Evolutionary conservation across 2,888 invertebrate genomes (phyloP).

Genomic region (Drosophila leonis): DNA sequence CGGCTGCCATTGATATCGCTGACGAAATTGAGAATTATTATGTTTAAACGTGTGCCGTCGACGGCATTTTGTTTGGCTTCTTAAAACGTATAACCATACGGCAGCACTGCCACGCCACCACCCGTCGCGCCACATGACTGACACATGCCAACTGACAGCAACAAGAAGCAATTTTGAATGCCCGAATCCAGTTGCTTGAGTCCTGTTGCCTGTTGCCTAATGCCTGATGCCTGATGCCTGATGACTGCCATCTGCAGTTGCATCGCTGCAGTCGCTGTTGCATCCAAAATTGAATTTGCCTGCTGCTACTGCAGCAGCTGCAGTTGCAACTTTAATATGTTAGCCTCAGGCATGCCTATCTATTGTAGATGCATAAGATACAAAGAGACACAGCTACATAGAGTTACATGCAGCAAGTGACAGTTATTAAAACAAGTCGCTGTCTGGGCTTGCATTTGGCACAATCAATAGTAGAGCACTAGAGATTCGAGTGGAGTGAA

Average conservation of each 20-base stretch:
- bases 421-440: constrained; percentile 49
- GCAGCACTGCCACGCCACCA: neutral
- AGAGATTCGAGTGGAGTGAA: neutral
- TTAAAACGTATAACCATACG: constrained; percentile 19
- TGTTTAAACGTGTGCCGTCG: constrained; percentile 74
- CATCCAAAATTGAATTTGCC: constrained; percentile 1
- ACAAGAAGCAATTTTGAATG: constrained; percentile 39
- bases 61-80: constrained; percentile 52
- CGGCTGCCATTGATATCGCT: constrained; percentile 72
- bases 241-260: constrained; percentile 51
- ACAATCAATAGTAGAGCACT: constrained; percentile 51
- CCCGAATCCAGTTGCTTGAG: constrained; percentile 24
- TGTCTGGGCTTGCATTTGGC: constrained; percentile 21
- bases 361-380: neutral
- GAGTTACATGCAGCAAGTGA: constrained; percentile 25
- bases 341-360: neutral
- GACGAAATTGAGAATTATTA: constrained; percentile 82
- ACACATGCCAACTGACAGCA: constrained; percentile 33
- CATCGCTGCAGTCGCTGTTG: constrained; percentile 31
- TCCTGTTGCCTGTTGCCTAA: constrained; percentile 20
- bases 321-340: constrained; percentile 29
- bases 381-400: neutral
- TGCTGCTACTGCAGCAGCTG: constrained; percentile 2
- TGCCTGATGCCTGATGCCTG: neutral
- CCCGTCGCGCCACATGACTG: constrained; percentile 33